phyloP scores from a whole-genome alignment of 1,140 invertebrate genomes.

The Amyelois transitella region DNA sequence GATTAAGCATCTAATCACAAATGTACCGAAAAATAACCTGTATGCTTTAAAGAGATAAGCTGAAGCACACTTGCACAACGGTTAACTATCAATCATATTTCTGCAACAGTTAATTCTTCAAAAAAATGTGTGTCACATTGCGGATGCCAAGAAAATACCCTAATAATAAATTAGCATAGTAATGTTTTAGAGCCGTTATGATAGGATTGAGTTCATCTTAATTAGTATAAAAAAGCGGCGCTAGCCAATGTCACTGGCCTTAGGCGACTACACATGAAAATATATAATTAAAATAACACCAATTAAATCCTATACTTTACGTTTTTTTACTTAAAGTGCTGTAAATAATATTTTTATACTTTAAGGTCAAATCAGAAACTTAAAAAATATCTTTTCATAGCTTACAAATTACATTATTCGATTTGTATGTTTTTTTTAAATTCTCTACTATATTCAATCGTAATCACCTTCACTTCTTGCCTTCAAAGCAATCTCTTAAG shows the following conservation, averaged over 20 bases:
- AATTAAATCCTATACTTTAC: constrained; percentile 1
- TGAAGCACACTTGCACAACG: constrained; percentile 42
- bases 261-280: constrained; percentile 13
- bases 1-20: constrained; percentile 26
- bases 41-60: constrained; percentile 15
- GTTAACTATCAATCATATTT: constrained; percentile 67
- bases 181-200: constrained; percentile 60
- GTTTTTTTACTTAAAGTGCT: too few relatives aligned
- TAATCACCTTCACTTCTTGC: background rate
- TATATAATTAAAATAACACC: constrained; percentile 12
- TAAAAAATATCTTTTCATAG: too few relatives aligned
- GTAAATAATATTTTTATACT: background rate
- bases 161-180: constrained; percentile 72
- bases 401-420: too few relatives aligned
- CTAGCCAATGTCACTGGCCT: constrained; percentile 53
- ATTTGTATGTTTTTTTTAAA: too few relatives aligned
- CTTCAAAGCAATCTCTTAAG: background rate
- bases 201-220: constrained; percentile 57
- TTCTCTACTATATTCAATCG: background rate
- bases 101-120: constrained; percentile 64
- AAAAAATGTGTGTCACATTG: constrained; percentile 69
- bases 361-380: background rate
- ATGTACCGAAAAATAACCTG: constrained; percentile 16
- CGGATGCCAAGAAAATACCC: constrained; percentile 65
- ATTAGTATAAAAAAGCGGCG: constrained; percentile 56